Base-by-base conservation (phyloP, 2,113 vertebrate genomes). In the Brachirus orientalis region DNA sequence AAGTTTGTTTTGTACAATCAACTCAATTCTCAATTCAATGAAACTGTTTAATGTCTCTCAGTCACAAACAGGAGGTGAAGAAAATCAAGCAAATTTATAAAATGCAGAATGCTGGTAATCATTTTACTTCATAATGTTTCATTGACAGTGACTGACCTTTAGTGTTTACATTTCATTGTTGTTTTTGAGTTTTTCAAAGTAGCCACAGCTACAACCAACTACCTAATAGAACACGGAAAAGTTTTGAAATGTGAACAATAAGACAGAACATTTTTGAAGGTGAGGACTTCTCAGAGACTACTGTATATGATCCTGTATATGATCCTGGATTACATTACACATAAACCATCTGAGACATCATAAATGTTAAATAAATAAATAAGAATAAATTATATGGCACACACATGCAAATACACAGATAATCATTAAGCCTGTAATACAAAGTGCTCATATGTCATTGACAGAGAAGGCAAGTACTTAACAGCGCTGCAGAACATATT, bases 361-460 rank as follows among this genome's bases (percentile, higher is more conserved):
- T 58, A 41, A 43, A 22, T 37, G 44, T 37, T 69, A 51, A 59
- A 67, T 72, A 75, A 78, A 28, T 28, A 80, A 22, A 22, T 11
- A 11, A 11, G 33, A 17, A n/a, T n/a, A n/a, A 75, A 78, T 72
- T 58, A 55, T 22, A 75, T 9, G 11, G 28, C 43, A 55, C 4
- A 4, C 43, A 65, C 69, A 75, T 62, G 71, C 60, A 80, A 70
- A 82, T 71, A 28, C 54, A 38, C 77, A 88, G 70, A 78, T 48
- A 61, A 64, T 82, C 66, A 85, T 86, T 75, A 70, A 85, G 45
- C 52, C 59, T 77, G 82, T 83, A 86, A 83, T 76, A 76, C 70
- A 81, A 86, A 35, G 69, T 63, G 67, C 63, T 84, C 72, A 67
- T 77, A 61, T 79, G 75, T 75, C 77, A 85, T 43, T 81, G 82